A percentile compares a stretch with the other conserved stretches of the same genome.
Conservation (phyloP, 2,888 invertebrate species). For the Heliconius cydno region DNA sequence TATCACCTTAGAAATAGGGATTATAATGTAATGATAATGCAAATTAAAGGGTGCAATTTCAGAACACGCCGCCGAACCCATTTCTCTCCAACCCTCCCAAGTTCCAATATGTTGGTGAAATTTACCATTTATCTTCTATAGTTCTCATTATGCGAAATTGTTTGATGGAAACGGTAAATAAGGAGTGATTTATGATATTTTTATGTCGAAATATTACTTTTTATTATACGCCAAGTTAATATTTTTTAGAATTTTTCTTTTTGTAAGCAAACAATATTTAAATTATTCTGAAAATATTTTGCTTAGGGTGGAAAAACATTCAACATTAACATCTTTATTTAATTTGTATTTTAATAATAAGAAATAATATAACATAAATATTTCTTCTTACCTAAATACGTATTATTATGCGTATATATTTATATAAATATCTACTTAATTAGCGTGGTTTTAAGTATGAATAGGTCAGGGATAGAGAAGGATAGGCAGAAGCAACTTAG, state of each 20-base stretch:
- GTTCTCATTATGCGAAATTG: slow-evolving; percentile 71
- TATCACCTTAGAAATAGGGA: slow-evolving; percentile 47
- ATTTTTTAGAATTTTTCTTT: not conserved
- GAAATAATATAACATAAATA: too few species aligned
- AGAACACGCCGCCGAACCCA: slow-evolving; percentile 64
- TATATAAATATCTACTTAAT: too few species aligned
- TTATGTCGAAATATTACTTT: not conserved
- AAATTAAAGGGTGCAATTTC: slow-evolving; percentile 68
- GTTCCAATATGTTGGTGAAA: slow-evolving; percentile 76
- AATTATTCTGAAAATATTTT: not conserved
- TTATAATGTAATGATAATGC: slow-evolving; percentile 53
- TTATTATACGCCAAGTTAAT: not conserved
- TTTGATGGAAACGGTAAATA: slow-evolving; percentile 39
- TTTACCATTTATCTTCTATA: slow-evolving; percentile 69
- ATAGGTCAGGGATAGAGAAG: too few species aligned
- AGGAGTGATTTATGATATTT: slow-evolving; percentile 29
- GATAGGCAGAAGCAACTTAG: too few species aligned
- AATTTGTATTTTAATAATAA: too few species aligned
- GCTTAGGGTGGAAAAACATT: not conserved
- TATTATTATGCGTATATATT: too few species aligned
- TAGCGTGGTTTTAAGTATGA: too few species aligned
- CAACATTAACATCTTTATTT: too few species aligned
- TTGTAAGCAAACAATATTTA: not conserved
- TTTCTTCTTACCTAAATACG: too few species aligned
- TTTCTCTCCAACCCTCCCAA: slow-evolving; percentile 77